These are phyloP conservation scores for Agrochola litura DNA, from an alignment of 2,888 invertebrate species.

Conservation along the genomic window DNA sequence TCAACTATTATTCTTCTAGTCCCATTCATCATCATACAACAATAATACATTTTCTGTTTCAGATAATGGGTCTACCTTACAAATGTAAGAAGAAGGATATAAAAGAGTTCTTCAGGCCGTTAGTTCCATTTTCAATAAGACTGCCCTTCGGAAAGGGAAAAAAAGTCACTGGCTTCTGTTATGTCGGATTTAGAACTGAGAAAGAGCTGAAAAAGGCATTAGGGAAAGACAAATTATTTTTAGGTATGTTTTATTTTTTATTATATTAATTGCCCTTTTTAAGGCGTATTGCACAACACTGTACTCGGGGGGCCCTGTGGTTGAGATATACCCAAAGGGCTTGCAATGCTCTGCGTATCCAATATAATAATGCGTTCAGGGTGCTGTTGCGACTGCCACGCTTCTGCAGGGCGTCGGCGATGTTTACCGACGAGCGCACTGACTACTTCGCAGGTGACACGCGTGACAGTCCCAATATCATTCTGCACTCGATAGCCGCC, in stretches of 20 bases:
- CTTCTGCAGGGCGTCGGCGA: too few relatives aligned
- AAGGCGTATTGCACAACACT: too few relatives aligned
- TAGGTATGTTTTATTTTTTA: conserved; percentile 90
- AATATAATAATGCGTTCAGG: too few relatives aligned
- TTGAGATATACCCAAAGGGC: too few relatives aligned
- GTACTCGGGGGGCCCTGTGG: too few relatives aligned
- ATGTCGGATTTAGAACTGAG: conserved; percentile 96
- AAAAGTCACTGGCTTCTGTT: conserved; percentile 95
- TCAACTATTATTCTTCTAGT: too few relatives aligned
- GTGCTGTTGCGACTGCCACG: too few relatives aligned
- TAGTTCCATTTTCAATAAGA: conserved; percentile 94
- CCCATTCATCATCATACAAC: background rate
- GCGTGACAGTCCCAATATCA: too few relatives aligned
- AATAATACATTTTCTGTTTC: conserved; percentile 79
- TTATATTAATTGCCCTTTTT: background rate
- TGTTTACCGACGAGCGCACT: too few relatives aligned
- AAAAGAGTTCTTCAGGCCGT: conserved; percentile 95
- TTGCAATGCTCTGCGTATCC: too few relatives aligned
- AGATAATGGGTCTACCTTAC: conserved; percentile 94
- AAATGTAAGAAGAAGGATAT: conserved; percentile 95
- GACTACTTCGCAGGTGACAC: too few relatives aligned
- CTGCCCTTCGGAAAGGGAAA: conserved; percentile 92
- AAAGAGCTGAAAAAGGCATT: conserved; percentile 95
- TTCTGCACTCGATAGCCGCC: too few relatives aligned
- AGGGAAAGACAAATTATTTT: conserved; percentile 95